Base-by-base conservation (phyloP, 2,797 vertebrate genomes). In the Crenichthys baileyi region DNA sequence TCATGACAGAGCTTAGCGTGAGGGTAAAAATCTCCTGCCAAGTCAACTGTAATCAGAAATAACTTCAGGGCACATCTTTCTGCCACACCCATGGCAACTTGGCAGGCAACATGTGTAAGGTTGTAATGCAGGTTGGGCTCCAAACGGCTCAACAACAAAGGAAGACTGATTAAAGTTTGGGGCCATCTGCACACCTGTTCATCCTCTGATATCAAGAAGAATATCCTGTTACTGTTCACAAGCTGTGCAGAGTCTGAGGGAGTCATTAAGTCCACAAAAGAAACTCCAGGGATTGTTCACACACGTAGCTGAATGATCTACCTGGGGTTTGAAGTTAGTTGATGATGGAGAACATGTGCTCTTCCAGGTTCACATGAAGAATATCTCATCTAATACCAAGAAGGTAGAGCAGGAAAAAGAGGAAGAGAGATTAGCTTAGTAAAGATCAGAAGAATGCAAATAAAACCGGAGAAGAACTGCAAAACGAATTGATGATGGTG, bases 181-280 rank as follows among this genome's bases (percentile, higher is more conserved):
- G 76, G 74, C 55, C 22, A 53, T 87, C 79, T 63, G 80, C 90
- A 91, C 93, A 93, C 92, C 90, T 93, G 91, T 87, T 85, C 83
- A 87, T 84, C 85, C 88, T 77, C 83, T 83, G 70, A 87, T 91
- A 92, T 90, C 80, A 90, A 85, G 89, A 82, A 80, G 61, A 72
- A 79, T 85, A 78, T 89, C 58, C 65, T 56, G 74, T 82, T 88
- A 83, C 88, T 53, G 70, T 82, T 79, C 84, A 58, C 7, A 22
- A 1, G 39, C 83, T 31, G 75, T 5, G 44, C 71, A 65, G 74
- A 78, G 80, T 74, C 84, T 82, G 85, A 12, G 55, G 44, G 76
- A 91, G 70, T 73, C 85, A 79, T 85, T 36, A 80, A 26, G 73
- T 72, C 81, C 86, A 60, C 76, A 85, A 75, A 83, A 79, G 76